Percentiles rank a stretch among this genome's conserved stretches.
These are phyloP conservation scores for western clawed frog (Xenopus tropicalis) DNA, from an alignment of 2,113 vertebrate genomes.

Conservation along the genomic window DNA sequence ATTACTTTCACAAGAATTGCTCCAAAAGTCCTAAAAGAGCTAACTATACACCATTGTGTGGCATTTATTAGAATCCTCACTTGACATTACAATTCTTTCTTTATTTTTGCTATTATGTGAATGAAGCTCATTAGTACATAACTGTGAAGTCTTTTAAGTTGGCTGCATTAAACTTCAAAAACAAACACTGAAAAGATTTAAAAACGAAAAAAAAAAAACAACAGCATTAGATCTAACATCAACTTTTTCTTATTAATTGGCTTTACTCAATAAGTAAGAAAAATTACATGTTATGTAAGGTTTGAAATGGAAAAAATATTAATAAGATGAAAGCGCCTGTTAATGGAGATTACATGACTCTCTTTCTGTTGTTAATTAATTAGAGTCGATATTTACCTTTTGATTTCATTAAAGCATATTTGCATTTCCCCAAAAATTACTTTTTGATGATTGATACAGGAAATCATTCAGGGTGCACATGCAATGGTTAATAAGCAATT, in stretches of 20 bases:
- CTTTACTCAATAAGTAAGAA: slow-evolving; percentile 35
- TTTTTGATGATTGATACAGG: not conserved
- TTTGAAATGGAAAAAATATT: slow-evolving; percentile 45
- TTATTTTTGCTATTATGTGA: slow-evolving; percentile 35
- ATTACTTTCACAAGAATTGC: no score
- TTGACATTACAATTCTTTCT: slow-evolving; percentile 33
- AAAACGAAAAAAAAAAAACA: slow-evolving; percentile 47
- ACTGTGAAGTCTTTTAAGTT: slow-evolving; percentile 46
- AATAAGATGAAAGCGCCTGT: slow-evolving; percentile 33
- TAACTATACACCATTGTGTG: slow-evolving; percentile 7
- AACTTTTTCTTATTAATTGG: slow-evolving; percentile 43
- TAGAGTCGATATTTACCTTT: slow-evolving; percentile 43
- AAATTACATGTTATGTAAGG: slow-evolving; percentile 26
- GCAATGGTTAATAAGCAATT: not conserved
- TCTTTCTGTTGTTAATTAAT: slow-evolving; percentile 44
- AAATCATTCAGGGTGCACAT: not conserved
- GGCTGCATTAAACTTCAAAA: slow-evolving; percentile 42
- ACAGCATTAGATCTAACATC: slow-evolving; percentile 46
- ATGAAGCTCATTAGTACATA: slow-evolving; percentile 47
- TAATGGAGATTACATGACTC: slow-evolving; percentile 40
- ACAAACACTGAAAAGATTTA: slow-evolving; percentile 46
- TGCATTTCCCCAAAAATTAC: slow-evolving; percentile 9
- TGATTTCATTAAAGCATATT: slow-evolving; percentile 35
- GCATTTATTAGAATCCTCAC: slow-evolving; percentile 18
- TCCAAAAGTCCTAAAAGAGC: not conserved